Base-by-base conservation (phyloP, 2,797 vertebrate genomes). In the Melanotaenia pygmaea region DNA sequence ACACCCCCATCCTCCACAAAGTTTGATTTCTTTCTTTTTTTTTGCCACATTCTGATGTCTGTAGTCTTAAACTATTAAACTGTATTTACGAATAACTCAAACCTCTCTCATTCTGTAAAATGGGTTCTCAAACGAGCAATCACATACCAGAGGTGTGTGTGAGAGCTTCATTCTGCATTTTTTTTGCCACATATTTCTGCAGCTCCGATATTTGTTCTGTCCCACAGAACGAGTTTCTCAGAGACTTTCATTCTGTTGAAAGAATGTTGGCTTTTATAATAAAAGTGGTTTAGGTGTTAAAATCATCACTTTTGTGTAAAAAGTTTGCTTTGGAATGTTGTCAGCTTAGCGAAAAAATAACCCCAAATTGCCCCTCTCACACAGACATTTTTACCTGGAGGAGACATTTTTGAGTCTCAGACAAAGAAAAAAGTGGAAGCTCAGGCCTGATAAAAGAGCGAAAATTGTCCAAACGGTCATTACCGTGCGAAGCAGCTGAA, bases 391-490 rank as follows among this genome's bases (percentile, higher is more conserved):
- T 77, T 73, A 87, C 72, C 78, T 76, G 67, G 43, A 82, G 47
- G 62, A 88, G 68, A 80, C 74, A 66, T 43, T 77, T 86, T 67
- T 74, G 35, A 76, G 70, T 67, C 47, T 64, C 45, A 76, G 66
- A 80, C 51, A 66, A 64, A 75, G 83, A 72, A 47, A 59, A 32
- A 43, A 9, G n/a, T n/a, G n/a, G n/a, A 20, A n/a, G 65, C 74
- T 80, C n/a, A 61, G 59, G 72, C 45, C 63, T 67, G 83, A 88
- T 85, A 80, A 88, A 81, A 82, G 74, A 73, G 67, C 63, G 77
- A 81, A 86, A 86, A 86, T 86, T 84, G 87, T 64, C 76, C 84
- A 81, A 90, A 90, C 72, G 82, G 86, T 88, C 87, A 90, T 94
- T 93, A 92, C 92, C 74, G 79, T 89, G 81, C 87, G 37, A 75